Base-by-base conservation (phyloP, 2,797 vertebrate genomes). In the Hoplostethus mediterraneus region DNA sequence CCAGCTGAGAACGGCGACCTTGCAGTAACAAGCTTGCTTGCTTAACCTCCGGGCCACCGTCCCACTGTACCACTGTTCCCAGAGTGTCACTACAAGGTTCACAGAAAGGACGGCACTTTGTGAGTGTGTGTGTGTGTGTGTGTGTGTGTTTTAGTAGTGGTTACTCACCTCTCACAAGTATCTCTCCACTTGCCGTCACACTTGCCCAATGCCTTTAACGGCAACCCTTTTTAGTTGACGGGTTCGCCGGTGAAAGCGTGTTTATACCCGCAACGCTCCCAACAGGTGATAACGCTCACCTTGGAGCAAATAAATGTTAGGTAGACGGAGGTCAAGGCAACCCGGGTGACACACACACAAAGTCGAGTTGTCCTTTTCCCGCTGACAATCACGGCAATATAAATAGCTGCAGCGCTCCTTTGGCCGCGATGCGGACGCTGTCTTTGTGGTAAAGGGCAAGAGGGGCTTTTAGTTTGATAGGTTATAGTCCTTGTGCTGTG, bases 1-100 rank as follows among this genome's bases (percentile, higher is more conserved):
- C 73, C 83, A 69, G 75, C 77, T 67, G 55, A 61, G 73, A 66
- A 79, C 59, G 63, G 59, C 64, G 59, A 89, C 90, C 81, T 85
- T 86, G 80, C 71, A 17, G 31, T 75, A 82, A 86, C 84, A 71
- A 84, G 85, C 77, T 79, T 56, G 21, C 3, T 5, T 5, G 65
- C 61, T 80, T 73, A 76, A 83, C 81, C 84, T 80, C 44, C 57
- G 55, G 80, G 82, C 78, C 79, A 28, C 71, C 2, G 74, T 78
- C 78, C 71, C 78, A 45, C 71, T 71, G 71, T 63, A 48, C 45
- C 66, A 3, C 40, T 2, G 52, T 80, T 80, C 75, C 78, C 66
- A 71, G 82, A 85, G 71, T 80, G 69, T 17, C 66, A 57, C 73
- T 63, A 13, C 64, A 54, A 75, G 82, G 87, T 90, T 90, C 89